Base-by-base conservation (phyloP, 1,140 invertebrate species). In the Linepithema humile region DNA sequence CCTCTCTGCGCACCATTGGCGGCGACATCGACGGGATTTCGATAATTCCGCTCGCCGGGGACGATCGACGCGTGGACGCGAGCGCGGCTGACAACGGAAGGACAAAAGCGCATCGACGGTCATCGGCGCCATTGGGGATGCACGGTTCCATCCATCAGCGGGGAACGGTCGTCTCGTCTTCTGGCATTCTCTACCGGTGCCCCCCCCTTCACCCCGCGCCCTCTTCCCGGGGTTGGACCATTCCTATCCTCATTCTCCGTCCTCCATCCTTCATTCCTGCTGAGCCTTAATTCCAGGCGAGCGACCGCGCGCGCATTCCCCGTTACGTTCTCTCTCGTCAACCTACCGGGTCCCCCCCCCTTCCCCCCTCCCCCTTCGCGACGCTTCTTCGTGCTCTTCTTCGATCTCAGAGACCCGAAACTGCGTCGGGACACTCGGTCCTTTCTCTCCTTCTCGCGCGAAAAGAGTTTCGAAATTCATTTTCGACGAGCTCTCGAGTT, bases 91-190 rank as follows among this genome's bases (percentile, higher is more conserved):
- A 20, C 15, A 57, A 72, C 43, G 70, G 12, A n/a, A n/a, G 17
- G 20, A 59, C 26, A 73, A 53, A 75, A 75, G 69, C 45, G 43
- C 43, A 12, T 65, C 65, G 70, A 26, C 40, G 40, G 29, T 12
- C 43, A 85, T 84, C 85, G 85, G 83, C 91, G 91, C 91, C 88
- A 83, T 86, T 92, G 90, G 53, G 50, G 70, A 84, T 48, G 29
- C 75, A 74, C 50, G 82, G 83, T 83, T 85, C 90, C 90, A 92
- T 91, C 91, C 90, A 92, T 92, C 91, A 92, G 89, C 82, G 50
- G 80, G 48, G 85, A 89, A 85, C 83, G 87, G 80, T 82, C 87
- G 85, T 85, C 88, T 91, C 89, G 91, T 91, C 91, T 91, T 86
- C 87, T 91, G 90, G 87, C 90, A 91, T 92, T 89, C 85, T 84